Evolutionary conservation across 2,797 vertebrate species (phyloP).

Genomic region (Sylvia borin): DNA sequence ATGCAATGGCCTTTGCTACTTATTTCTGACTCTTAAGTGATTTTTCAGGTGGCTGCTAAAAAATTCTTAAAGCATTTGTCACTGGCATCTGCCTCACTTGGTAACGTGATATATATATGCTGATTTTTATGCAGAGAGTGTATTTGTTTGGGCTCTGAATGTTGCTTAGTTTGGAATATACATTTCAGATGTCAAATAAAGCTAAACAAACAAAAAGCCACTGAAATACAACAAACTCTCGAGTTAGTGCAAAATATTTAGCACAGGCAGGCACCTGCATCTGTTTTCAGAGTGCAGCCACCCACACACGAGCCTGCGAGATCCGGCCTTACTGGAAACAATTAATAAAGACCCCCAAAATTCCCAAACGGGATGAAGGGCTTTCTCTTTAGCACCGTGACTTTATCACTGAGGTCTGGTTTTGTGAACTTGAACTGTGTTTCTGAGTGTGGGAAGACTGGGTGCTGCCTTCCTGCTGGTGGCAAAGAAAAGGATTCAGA

Average conservation of each 20-base stretch:
- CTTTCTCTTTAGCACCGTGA: not conserved
- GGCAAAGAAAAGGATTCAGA: constrained; percentile 20
- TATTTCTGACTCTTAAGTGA: constrained; percentile 55
- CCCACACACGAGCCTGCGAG: not conserved
- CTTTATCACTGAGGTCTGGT: not conserved
- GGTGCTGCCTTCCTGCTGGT: not conserved
- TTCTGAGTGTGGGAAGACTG: not conserved
- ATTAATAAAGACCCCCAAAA: not conserved
- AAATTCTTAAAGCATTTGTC: constrained; percentile 42
- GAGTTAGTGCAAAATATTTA: not conserved
- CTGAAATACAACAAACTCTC: not conserved
- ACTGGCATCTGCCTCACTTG: not conserved
- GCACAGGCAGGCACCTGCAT: constrained; percentile 40
- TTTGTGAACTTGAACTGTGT: not conserved
- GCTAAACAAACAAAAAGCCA: not conserved
- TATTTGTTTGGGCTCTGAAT: not conserved
- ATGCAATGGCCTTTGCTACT: constrained; percentile 21
- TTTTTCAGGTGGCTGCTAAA: constrained; percentile 65
- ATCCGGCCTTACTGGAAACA: constrained; percentile 43
- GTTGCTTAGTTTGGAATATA: not conserved
- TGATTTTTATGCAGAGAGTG: not conserved
- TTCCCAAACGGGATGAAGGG: not conserved
- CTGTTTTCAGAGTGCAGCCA: constrained; percentile 9
- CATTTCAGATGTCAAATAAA: not conserved
- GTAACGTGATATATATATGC: not conserved